A percentile compares a stretch with the other conserved stretches of the same genome.
Evolutionary conservation across 2,113 vertebrate species (phyloP).

Genomic region (Entelurus aequoreus): DNA sequence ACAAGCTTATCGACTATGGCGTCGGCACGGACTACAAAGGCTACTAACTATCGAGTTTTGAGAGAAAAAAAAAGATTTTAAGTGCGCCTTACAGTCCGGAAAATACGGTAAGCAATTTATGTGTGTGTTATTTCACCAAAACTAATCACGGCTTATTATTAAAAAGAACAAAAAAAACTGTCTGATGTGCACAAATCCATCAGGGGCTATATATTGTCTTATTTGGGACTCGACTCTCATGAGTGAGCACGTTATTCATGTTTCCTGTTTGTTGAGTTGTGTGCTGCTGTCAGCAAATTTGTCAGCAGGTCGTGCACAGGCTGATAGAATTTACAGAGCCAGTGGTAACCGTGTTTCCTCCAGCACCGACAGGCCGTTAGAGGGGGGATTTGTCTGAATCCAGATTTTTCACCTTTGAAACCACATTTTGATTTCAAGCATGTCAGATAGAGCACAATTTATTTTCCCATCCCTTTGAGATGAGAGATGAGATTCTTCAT

Average conservation of each 20-base stretch:
- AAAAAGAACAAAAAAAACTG: not conserved
- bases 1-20: too few relatives aligned
- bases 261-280: conserved; percentile 25
- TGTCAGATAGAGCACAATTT: conserved; percentile 12
- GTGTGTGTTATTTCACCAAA: not conserved
- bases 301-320: conserved; percentile 26
- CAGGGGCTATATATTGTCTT: conserved; percentile 36
- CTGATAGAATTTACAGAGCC: conserved; percentile 51
- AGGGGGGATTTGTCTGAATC: conserved; percentile 45
- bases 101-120: not conserved
- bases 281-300: conserved; percentile 57
- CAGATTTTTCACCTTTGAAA: conserved; percentile 42
- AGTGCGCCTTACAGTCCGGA: too few relatives aligned
- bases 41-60: too few relatives aligned
- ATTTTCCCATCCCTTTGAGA: conserved; percentile 11
- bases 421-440: conserved; percentile 20
- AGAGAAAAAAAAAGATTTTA: too few relatives aligned
- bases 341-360: conserved; percentile 35
- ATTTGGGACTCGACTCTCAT: conserved; percentile 26
- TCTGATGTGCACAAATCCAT: not conserved
- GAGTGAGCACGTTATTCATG: conserved; percentile 46
- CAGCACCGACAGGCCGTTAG: conserved; percentile 50
- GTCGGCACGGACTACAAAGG: too few relatives aligned
- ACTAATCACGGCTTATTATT: not conserved
- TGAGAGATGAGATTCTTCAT: conserved; percentile 17